Evolutionary conservation across 2,113 vertebrate genomes (phyloP).

Genomic region (Cololabis saira): DNA sequence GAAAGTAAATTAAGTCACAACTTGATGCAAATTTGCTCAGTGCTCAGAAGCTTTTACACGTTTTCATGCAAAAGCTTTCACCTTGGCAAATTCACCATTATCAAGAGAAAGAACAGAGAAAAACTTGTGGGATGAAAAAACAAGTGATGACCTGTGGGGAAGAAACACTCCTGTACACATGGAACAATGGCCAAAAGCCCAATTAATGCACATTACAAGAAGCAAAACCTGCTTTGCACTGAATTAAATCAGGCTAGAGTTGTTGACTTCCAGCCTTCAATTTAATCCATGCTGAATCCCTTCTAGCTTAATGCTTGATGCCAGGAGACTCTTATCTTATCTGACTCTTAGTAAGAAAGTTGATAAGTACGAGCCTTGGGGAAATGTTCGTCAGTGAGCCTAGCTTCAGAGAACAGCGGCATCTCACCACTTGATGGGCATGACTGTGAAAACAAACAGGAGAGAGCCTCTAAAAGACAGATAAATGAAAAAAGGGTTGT

Average conservation of each 20-base stretch:
- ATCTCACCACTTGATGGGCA: slow-evolving; percentile 1
- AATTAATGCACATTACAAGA: background rate
- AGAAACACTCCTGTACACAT: background rate
- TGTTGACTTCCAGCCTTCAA: background rate
- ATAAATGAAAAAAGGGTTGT: slow-evolving; percentile 6
- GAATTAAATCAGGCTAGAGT: background rate
- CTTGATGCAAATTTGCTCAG: background rate
- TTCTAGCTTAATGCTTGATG: background rate
- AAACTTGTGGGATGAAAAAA: background rate
- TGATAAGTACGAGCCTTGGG: background rate
- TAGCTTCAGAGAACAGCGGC: background rate
- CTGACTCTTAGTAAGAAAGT: background rate
- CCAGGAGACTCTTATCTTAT: background rate
- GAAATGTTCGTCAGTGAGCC: background rate
- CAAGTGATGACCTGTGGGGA: background rate
- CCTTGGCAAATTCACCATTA: background rate
- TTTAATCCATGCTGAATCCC: background rate
- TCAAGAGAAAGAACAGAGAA: background rate
- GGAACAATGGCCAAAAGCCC: background rate
- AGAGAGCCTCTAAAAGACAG: background rate
- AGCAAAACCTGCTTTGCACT: background rate
- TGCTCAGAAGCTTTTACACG: too few species aligned
- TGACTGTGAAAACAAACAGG: background rate
- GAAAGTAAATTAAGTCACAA: background rate
- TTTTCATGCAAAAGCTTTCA: background rate